Evolutionary conservation across 2,113 vertebrate species (phyloP).

Genomic region (Phrynosoma blainvillii): DNA sequence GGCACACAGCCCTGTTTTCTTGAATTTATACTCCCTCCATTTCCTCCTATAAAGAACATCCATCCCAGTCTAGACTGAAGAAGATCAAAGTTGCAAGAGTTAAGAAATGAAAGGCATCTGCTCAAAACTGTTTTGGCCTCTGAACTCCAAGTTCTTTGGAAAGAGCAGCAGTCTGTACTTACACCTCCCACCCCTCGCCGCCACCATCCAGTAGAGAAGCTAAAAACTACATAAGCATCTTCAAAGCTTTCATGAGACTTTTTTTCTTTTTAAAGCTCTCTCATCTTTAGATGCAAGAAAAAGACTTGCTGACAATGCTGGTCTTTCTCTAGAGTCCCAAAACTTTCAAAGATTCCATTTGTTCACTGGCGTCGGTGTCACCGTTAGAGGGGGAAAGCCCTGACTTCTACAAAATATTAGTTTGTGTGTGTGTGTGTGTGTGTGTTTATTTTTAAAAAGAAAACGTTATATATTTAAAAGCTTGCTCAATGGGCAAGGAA

Average conservation of each 20-base stretch:
- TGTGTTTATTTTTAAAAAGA: background rate
- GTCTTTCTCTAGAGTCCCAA: slow-evolving; percentile 5
- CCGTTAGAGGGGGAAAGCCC: slow-evolving; percentile 1
- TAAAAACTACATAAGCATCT: slow-evolving; percentile 15
- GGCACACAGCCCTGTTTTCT: no score
- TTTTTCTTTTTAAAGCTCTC: background rate
- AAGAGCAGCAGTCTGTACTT: background rate
- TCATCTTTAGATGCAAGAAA: slow-evolving; percentile 4
- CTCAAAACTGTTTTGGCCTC: background rate
- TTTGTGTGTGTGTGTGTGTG: background rate
- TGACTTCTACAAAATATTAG: background rate
- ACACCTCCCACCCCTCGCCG: background rate
- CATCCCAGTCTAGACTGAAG: background rate
- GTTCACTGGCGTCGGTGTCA: slow-evolving; percentile 3
- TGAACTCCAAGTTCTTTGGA: background rate
- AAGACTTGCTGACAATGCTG: slow-evolving; percentile 20
- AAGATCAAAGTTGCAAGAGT: background rate
- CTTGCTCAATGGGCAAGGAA: background rate
- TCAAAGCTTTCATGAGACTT: slow-evolving; percentile 11
- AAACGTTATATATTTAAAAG: background rate
- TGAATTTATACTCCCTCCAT: background rate
- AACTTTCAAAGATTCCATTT: background rate
- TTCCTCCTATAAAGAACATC: background rate
- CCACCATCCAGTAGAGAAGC: slow-evolving; percentile 15
- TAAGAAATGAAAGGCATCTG: background rate